phyloP scores from a whole-genome alignment of 1,140 invertebrate species.

The Bombyx mandarina region DNA sequence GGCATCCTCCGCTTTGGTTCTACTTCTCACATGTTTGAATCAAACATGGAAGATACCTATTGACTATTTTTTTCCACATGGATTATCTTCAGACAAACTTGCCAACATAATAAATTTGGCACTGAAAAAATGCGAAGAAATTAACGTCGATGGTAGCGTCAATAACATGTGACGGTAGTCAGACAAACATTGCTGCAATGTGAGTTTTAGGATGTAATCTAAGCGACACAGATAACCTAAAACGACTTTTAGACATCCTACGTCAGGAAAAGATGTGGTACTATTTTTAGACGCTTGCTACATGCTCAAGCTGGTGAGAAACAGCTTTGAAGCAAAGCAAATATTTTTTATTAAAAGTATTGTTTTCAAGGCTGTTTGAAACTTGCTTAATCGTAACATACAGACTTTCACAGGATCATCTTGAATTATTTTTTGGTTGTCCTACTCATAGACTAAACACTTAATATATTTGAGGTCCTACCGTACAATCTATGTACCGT shows the following conservation, averaged over 20 bases:
- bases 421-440: slow-evolving; percentile 50
- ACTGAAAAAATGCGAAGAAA: too few species aligned
- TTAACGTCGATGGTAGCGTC: not conserved
- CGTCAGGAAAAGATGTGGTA: not conserved
- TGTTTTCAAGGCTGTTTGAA: too few species aligned
- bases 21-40: not conserved
- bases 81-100: not conserved
- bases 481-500: too few species aligned
- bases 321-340: slow-evolving; percentile 5
- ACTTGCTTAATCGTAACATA: slow-evolving; percentile 23
- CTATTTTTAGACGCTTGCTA: slow-evolving; percentile 7
- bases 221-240: not conserved
- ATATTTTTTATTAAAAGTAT: too few species aligned
- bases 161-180: slow-evolving; percentile 9
- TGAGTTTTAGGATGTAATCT: slow-evolving; percentile 3
- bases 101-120: too few species aligned
- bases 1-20: too few species aligned
- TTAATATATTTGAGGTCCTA: too few species aligned
- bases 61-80: slow-evolving; percentile 8
- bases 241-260: slow-evolving; percentile 5
- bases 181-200: slow-evolving; percentile 4
- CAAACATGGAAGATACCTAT: slow-evolving; percentile 5
- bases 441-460: too few species aligned
- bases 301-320: slow-evolving; percentile 9
- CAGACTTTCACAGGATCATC: slow-evolving; percentile 50